A percentile compares a stretch with the other conserved stretches of the same genome.
Evolutionary conservation across 2,797 vertebrate genomes (phyloP).

Genomic region (Parauchenoglanis ngamensis): DNA sequence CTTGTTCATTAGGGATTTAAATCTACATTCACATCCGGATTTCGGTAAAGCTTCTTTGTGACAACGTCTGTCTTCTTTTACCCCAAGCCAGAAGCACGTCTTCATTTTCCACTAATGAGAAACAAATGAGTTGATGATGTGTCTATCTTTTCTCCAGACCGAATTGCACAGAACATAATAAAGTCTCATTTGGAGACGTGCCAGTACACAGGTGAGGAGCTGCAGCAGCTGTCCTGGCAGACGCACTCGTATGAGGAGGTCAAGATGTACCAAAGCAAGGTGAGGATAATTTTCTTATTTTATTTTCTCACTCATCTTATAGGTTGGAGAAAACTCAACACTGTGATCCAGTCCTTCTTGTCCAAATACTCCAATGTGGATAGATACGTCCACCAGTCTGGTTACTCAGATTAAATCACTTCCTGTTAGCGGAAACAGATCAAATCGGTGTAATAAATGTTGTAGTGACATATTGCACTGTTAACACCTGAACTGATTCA

Average conservation of each 20-base stretch:
- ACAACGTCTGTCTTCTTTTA: not conserved
- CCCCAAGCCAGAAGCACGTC: not conserved
- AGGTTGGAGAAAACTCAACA: not conserved
- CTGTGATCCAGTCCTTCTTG: not conserved
- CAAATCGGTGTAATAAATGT: not conserved
- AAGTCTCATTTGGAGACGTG: conserved; percentile 99
- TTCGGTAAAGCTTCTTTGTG: not conserved
- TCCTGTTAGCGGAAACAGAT: not conserved
- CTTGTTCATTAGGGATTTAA: not conserved
- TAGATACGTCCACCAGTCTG: not conserved
- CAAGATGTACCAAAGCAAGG: conserved; percentile 99
- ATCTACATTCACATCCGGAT: not conserved
- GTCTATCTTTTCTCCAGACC: conserved; percentile 76
- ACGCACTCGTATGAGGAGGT: conserved; percentile 98
- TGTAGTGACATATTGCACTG: not conserved
- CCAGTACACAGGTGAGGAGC: conserved; percentile 96
- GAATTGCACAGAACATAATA: conserved; percentile 99
- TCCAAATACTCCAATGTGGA: not conserved
- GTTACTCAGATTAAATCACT: not conserved
- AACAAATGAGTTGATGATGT: not conserved
- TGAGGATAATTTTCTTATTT: conserved; percentile 58
- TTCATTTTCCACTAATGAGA: not conserved
- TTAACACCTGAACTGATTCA: not conserved
- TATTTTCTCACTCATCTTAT: not conserved
- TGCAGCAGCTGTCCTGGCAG: conserved; percentile 98